Base-by-base conservation (phyloP, 2,113 vertebrate genomes). In the Oreochromis spilurus region DNA sequence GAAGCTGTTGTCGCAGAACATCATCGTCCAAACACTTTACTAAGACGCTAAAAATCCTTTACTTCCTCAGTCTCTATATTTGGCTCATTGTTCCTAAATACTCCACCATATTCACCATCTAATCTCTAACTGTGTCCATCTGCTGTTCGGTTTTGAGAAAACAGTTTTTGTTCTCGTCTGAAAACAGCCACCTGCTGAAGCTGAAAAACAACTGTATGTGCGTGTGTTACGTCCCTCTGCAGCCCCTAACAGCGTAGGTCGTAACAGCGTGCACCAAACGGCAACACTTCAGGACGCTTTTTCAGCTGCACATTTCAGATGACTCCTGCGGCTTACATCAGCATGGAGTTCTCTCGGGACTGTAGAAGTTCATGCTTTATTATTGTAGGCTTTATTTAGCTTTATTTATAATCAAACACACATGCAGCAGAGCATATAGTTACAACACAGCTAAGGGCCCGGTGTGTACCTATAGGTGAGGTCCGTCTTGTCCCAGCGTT, bases 391-490 rank as follows among this genome's bases (percentile, higher is more conserved):
- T 50, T 75, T 75, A 29, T 4, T 75, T 72, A 17, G 6, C 58
- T 62, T 62, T 19, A n/a, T 65, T 48, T 50, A 1, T 75, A 17
- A 17, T 29, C 43, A 48, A 75, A 75, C 43, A 77, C 70, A 31
- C 38, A 72, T 24, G 40, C 65, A 72, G 13, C 8, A 24, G 7
- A 43, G 21, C 40, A 72, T 7, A 72, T 29, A 0, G 40, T 45
- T 50, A 17, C 14, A 77, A 0, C 24, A 31, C 43, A 19, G 24
- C 70, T 50, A 50, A 77, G 43, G 16, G n/a, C 9, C 17, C 24
- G n/a, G 16, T 8, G 70, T 50, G 70, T 91, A 99, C 98, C 96
- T 98, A 96, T 99, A 99, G 36, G 98, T 99, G 92, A 99, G 97
- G 83, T 98, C 94, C 0, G 90, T 97, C 95, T 97, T 98, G 84